Conservation (phyloP, 2,113 vertebrate genomes). For the Prietella phreatophila region DNA sequence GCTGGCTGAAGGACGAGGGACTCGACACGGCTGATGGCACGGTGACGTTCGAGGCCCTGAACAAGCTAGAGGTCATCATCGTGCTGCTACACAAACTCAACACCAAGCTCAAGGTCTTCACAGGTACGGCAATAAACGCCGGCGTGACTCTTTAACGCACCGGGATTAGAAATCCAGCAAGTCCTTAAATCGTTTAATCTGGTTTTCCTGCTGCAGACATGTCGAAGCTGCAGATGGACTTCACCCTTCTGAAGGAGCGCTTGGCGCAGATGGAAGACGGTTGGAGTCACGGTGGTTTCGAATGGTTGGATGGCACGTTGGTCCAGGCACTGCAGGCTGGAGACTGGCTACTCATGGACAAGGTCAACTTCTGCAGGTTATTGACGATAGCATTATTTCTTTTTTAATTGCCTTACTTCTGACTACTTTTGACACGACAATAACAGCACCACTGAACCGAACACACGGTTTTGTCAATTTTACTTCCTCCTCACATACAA, state of each 20-base stretch:
- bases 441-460: too few species aligned
- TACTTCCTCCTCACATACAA: too few species aligned
- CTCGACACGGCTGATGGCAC: conserved; percentile 74
- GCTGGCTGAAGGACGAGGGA: conserved; percentile 79
- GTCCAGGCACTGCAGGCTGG: conserved; percentile 88
- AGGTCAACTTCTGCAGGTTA: conserved; percentile 98
- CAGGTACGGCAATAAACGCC: conserved; percentile 61
- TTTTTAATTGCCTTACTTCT: too few species aligned
- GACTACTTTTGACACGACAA: too few species aligned
- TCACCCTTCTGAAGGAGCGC: conserved; percentile 82
- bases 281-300: conserved; percentile 84
- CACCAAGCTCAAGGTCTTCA: conserved; percentile 87
- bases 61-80: conserved; percentile 88
- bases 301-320: conserved; percentile 94
- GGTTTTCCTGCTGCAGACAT: conserved; percentile 75
- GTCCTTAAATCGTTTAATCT: background rate
- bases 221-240: conserved; percentile 85
- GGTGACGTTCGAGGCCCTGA: conserved; percentile 81
- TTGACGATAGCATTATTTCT: too few species aligned
- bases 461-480: too few species aligned
- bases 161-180: too few species aligned
- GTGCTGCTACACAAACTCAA: conserved; percentile 87
- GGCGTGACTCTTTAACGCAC: background rate
- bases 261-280: conserved; percentile 78
- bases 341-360: conserved; percentile 98